Evolutionary conservation across 2,797 vertebrate genomes (phyloP).

Genomic region (Acrossocheilus wenchowensis): DNA sequence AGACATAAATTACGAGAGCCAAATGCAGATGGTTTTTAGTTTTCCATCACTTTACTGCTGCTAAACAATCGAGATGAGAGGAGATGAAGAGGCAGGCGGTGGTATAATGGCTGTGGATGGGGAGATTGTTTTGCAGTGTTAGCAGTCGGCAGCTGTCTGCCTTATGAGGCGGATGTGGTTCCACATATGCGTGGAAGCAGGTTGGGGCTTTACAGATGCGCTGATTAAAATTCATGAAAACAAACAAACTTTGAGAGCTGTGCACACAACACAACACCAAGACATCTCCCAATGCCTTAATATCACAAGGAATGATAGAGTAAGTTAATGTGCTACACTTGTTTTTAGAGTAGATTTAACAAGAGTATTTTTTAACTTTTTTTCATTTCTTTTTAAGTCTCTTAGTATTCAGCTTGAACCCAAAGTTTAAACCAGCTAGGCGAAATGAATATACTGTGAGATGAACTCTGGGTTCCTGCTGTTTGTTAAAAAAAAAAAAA

Average conservation of each 20-base stretch:
- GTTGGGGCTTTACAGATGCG: constrained; percentile 52
- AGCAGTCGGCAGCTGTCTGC: constrained; percentile 47
- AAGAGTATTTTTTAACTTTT: constrained; percentile 10
- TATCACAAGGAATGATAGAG: constrained; percentile 49
- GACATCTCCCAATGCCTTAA: constrained; percentile 29
- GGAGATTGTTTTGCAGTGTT: constrained; percentile 36
- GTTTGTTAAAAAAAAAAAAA: constrained; percentile 57
- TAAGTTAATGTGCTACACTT: constrained; percentile 44
- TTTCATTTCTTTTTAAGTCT: background rate
- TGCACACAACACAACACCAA: constrained; percentile 15
- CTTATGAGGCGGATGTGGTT: constrained; percentile 31
- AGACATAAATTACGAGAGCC: constrained; percentile 38
- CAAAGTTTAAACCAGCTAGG: background rate
- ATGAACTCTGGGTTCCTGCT: constrained; percentile 5
- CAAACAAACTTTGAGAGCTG: constrained; percentile 57
- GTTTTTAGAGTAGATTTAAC: background rate
- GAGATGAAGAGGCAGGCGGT: constrained; percentile 33
- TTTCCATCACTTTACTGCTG: constrained; percentile 45
- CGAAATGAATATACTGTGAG: constrained; percentile 37
- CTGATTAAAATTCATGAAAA: constrained; percentile 63
- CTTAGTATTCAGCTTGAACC: background rate
- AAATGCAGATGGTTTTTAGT: constrained; percentile 24
- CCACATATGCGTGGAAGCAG: constrained; percentile 33
- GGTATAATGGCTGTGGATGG: constrained; percentile 48
- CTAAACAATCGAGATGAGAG: constrained; percentile 40